Evolutionary conservation across 2,888 invertebrate genomes (phyloP), one percentile per base, ranked within the genome.

Genomic region (Mellilla xanthometata): DNA sequence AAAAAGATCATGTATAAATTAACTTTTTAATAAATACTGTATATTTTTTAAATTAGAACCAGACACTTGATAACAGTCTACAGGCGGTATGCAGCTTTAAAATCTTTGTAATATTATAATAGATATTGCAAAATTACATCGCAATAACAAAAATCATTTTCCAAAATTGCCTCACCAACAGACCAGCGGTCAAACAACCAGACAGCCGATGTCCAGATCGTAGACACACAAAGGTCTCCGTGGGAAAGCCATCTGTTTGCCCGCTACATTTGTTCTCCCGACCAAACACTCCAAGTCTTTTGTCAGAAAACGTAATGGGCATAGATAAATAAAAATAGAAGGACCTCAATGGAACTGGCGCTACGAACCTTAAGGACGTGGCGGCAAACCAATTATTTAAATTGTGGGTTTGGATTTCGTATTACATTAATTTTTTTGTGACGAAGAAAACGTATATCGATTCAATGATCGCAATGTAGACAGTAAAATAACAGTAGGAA

Each of bases 301-400:
- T 88, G 87, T 88, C 85, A 83, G 73, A 82, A 82, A 84, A 81
- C 76, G 78, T 88, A 86, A 89, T 87, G 87, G 86, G 85, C 68
- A 86, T 81, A 81, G 78, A 76, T 74, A 88, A 86, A 86, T 82
- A 87, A 75, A 74, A 76, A 69, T 64, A 73, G 56, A 60, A 68
- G 66, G 62, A 61, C 69, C 65, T 68, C 69, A 68, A 70, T 72
- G 65, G 69, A 62, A 54, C 63, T 68, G 81, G 81, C 83, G 82
- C 79, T 81, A 75, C 64, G 65, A 65, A 60, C 56, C 52, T 62
- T 53, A 49, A 58, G 68, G 58, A 64, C 57, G 63, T 58, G 59
- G 56, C 55, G 58, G 60, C 52, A 54, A 60, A 45, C 40, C 31
- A 31, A 31, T 30, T 42, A 41, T 47, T 41, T 23, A 33, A 39